These are phyloP conservation scores for Oreohelix idahoensis DNA, from an alignment of 1,140 invertebrate species.

Conservation along the genomic window DNA sequence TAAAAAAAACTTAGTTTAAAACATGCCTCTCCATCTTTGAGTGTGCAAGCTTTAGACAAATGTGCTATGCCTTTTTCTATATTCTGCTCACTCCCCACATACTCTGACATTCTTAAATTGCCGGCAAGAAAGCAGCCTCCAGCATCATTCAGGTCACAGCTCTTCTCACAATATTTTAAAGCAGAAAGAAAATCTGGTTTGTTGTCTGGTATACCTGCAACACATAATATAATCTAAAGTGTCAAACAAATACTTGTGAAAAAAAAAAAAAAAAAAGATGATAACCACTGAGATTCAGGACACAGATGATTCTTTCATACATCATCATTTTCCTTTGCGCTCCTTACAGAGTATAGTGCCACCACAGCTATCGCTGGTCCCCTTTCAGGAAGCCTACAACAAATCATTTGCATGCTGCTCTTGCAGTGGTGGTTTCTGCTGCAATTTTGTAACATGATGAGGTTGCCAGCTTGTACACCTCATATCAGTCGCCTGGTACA, in stretches of 20 bases:
- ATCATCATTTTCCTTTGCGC: too few species aligned
- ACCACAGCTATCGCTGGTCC: too few species aligned
- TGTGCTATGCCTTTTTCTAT: conserved; percentile 14
- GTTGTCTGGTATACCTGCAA: conserved; percentile 18
- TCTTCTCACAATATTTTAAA: conserved; percentile 34
- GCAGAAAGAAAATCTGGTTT: conserved; percentile 24
- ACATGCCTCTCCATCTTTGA: conserved; percentile 27
- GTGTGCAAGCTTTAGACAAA: conserved; percentile 7
- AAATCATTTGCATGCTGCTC: too few species aligned
- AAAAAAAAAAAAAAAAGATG: too few species aligned
- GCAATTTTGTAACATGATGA: too few species aligned
- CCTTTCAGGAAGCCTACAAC: too few species aligned
- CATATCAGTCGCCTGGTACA: too few species aligned
- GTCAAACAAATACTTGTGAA: too few species aligned
- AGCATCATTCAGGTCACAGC: neutral
- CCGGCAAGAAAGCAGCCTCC: conserved; percentile 10
- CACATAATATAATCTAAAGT: neutral
- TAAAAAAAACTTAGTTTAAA: conserved; percentile 16
- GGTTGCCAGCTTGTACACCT: too few species aligned
- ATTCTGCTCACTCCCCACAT: neutral
- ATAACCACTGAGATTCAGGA: neutral
- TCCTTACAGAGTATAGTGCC: too few species aligned
- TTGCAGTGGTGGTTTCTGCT: too few species aligned
- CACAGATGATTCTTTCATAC: too few species aligned
- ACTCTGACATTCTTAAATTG: neutral